Base-by-base conservation (phyloP, 2,888 invertebrate species). In the Caenorhabditis sp. region DNA sequence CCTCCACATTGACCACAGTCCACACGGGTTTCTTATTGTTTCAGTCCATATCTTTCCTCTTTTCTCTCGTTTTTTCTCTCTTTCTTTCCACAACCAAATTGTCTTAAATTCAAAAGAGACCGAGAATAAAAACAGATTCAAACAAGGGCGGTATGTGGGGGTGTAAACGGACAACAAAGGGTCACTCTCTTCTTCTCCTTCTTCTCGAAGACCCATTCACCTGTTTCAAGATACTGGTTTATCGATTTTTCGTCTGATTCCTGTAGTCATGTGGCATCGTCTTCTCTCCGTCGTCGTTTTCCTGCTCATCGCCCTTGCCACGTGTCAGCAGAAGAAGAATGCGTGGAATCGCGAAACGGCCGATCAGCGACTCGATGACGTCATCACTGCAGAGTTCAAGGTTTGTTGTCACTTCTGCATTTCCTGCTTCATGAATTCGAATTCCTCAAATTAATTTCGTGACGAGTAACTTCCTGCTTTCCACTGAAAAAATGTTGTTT, bases 161-260 rank as follows among this genome's bases (percentile, higher is more conserved):
- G 72, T 72, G 56, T 56, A 58, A 58, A 64, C 51, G 44, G 53
- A 20, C 40, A 69, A 37, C 32, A 26, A 18, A 51, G 47, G 53
- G 71, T 53, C 61, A 72, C 32, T 53, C 53, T 55, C 40, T 28
- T n/a, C n/a, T n/a, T n/a, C n/a, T n/a, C n/a, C n/a, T n/a, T n/a
- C n/a, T n/a, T n/a, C n/a, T n/a, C n/a, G n/a, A n/a, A n/a, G n/a
- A n/a, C n/a, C n/a, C n/a, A n/a, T n/a, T n/a, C n/a, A n/a, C 26
- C 55, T 28, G 18, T 51, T 58, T 74, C 65, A 60, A 51, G 32
- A 50, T 51, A 58, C 18, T 32, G n/a, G n/a, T 32, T 9, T 47
- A 74, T 76, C 65, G 74, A 74, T 67, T 76, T 61, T 40, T 61
- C n/a, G n/a, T n/a, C n/a, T n/a, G n/a, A n/a, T n/a, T n/a, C n/a